Percentiles rank a stretch among this genome's conserved stretches.
phyloP scores from a whole-genome alignment of 2,888 invertebrate species.

The Tipula confusa region DNA sequence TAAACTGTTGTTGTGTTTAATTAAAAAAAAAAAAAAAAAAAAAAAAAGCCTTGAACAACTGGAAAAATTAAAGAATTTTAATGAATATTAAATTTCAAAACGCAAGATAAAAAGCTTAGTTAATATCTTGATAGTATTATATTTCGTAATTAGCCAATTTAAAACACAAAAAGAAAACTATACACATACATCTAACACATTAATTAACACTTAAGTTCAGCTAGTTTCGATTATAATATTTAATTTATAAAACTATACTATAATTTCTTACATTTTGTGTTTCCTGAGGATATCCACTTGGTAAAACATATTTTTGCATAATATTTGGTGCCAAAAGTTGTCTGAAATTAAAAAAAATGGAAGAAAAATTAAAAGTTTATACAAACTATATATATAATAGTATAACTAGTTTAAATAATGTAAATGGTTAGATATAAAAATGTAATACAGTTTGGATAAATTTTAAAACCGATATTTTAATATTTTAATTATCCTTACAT shows the following conservation, averaged over 20 bases:
- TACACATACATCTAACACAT: background rate
- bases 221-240: background rate
- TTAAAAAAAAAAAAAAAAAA: too few species aligned
- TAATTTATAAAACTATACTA: background rate
- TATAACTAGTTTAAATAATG: background rate
- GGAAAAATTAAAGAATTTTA: background rate
- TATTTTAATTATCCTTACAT: too few species aligned
- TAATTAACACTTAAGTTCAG: background rate
- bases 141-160: background rate
- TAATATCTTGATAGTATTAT: background rate
- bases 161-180: background rate
- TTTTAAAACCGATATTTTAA: too few species aligned
- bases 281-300: slow-evolving; percentile 77
- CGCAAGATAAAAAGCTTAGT: background rate
- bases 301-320: slow-evolving; percentile 84
- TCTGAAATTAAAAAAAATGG: slow-evolving; percentile 60
- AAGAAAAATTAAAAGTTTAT: background rate
- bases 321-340: slow-evolving; percentile 91
- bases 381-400: background rate
- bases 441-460: too few species aligned
- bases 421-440: background rate
- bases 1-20: background rate
- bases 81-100: background rate
- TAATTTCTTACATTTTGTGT: slow-evolving; percentile 66
- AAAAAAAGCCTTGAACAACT: background rate